A percentile compares a stretch with the other conserved stretches of the same genome.
Conservation (phyloP, 2,113 vertebrate species). For the Salminus brasiliensis region DNA sequence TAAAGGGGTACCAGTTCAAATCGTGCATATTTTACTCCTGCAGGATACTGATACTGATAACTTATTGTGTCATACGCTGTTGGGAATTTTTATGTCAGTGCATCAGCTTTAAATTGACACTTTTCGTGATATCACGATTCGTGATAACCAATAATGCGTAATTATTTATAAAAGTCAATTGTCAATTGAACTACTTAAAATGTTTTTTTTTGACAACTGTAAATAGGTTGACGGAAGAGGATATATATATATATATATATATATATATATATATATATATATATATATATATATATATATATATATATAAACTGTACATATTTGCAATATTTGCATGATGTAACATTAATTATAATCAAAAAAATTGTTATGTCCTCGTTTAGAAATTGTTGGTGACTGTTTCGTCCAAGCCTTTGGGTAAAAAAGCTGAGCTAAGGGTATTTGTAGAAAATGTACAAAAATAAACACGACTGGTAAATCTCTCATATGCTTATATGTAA, state of each 20-base stretch:
- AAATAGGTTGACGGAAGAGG: conserved; percentile 41
- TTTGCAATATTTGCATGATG: conserved; percentile 71
- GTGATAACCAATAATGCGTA: conserved; percentile 56
- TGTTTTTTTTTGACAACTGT: conserved; percentile 33
- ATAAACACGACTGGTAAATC: neutral
- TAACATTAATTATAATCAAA: conserved; percentile 53
- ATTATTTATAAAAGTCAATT: conserved; percentile 80
- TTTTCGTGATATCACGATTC: conserved; percentile 11
- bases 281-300: too few species aligned
- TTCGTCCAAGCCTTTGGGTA: neutral
- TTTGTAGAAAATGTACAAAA: too few species aligned
- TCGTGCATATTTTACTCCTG: conserved; percentile 62
- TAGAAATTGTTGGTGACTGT: neutral
- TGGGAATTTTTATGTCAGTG: conserved; percentile 60
- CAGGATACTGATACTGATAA: conserved; percentile 69
- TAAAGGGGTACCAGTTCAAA: conserved; percentile 39
- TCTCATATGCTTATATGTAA: too few species aligned
- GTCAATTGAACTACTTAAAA: conserved; percentile 61
- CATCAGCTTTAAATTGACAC: conserved; percentile 56
- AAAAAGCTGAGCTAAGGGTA: too few species aligned
- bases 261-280: conserved; percentile 49
- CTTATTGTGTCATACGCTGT: conserved; percentile 74
- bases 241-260: too few species aligned
- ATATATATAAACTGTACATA: conserved; percentile 67
- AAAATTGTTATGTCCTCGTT: conserved; percentile 3